These are phyloP conservation scores for Tragelaphus strepsiceros DNA, from an alignment of 2,113 vertebrate species.

Conservation along the genomic window DNA sequence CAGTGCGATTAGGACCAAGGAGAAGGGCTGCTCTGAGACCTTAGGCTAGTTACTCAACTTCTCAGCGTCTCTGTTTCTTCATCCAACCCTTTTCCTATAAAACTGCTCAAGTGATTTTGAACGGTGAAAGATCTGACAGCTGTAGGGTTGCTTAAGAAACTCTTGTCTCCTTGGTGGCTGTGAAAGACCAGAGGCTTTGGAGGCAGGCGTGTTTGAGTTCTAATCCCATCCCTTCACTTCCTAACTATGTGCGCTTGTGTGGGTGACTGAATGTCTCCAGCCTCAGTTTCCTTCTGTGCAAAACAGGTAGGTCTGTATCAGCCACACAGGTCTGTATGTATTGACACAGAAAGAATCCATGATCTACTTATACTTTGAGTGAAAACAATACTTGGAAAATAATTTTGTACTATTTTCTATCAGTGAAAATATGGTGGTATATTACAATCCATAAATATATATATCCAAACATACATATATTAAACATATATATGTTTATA, in stretches of 20 bases:
- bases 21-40: not conserved
- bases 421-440: not conserved
- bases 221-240: not conserved
- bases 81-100: not conserved
- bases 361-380: not conserved
- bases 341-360: not conserved
- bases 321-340: not conserved
- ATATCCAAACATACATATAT: not conserved
- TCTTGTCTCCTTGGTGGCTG: not conserved
- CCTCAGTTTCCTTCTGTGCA: not conserved
- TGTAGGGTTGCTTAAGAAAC: not conserved
- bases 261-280: not conserved
- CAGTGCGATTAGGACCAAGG: too few species aligned
- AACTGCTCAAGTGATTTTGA: not conserved
- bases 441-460: not conserved
- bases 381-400: not conserved
- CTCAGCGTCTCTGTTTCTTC: not conserved
- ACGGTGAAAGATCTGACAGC: not conserved
- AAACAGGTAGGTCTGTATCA: not conserved
- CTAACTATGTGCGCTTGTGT: not conserved
- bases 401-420: not conserved
- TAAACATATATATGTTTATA: not conserved
- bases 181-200: not conserved
- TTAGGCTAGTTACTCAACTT: not conserved
- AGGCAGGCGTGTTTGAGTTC: not conserved